Evolutionary conservation across 1,140 invertebrate species (phyloP).

Genomic region (Pissodes strobi): DNA sequence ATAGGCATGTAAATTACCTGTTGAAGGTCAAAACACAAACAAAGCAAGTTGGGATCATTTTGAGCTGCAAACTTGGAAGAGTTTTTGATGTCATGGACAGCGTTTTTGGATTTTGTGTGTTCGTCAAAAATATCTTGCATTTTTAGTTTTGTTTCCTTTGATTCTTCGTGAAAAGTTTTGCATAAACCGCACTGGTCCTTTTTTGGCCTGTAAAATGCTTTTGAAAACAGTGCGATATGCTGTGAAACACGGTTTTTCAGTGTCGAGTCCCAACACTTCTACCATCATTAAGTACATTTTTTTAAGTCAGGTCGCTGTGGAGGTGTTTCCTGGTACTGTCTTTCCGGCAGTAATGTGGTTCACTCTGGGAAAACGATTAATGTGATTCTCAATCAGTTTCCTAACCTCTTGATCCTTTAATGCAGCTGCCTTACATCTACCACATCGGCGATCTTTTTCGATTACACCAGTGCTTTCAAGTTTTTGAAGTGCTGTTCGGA

Average conservation of each 20-base stretch:
- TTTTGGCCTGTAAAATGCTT: too few relatives aligned
- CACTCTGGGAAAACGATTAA: constrained; percentile 10
- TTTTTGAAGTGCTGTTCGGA: not conserved
- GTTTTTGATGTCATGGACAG: too few relatives aligned
- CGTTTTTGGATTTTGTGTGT: not conserved
- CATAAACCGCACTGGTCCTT: too few relatives aligned
- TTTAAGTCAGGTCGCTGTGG: not conserved
- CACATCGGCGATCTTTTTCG: not conserved
- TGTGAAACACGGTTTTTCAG: too few relatives aligned
- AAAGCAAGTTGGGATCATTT: too few relatives aligned
- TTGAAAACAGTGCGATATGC: too few relatives aligned
- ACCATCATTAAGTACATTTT: constrained; percentile 10
- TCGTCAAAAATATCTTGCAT: too few relatives aligned
- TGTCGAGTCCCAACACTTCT: not conserved
- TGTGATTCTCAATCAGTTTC: constrained; percentile 6
- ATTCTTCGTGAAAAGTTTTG: too few relatives aligned
- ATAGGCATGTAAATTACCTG: constrained; percentile 23
- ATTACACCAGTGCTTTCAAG: constrained; percentile 1
- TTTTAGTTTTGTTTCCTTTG: too few relatives aligned
- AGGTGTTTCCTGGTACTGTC: not conserved
- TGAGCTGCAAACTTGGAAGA: too few relatives aligned
- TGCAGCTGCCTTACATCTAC: not conserved
- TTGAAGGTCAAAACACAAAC: constrained; percentile 14
- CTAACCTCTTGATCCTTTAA: not conserved
- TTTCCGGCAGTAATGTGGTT: constrained; percentile 4